Percentiles rank a stretch among this genome's conserved stretches.
phyloP scores from a whole-genome alignment of 2,113 vertebrate species.

The Scomber japonicus region DNA sequence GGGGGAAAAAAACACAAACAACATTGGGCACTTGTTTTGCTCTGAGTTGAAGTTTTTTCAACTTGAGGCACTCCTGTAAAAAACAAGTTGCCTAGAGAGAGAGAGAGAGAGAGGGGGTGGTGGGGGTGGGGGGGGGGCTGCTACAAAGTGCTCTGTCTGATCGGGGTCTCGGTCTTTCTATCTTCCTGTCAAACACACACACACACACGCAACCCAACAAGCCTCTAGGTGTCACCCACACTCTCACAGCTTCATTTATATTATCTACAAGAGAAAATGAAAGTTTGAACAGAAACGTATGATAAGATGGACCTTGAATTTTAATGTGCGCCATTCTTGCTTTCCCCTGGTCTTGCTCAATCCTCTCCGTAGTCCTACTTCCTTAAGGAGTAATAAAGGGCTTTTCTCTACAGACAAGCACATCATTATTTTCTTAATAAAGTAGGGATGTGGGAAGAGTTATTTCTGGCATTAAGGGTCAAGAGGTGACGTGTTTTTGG shows the following conservation, averaged over 20 bases:
- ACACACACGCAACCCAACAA: not conserved
- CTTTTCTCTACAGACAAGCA: not conserved
- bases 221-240: not conserved
- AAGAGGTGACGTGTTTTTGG: conserved; percentile 41
- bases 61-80: no score
- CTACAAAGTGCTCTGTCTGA: no score
- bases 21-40: no score
- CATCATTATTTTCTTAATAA: conserved; percentile 62
- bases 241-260: not conserved
- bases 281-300: not conserved
- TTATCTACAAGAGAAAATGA: not conserved
- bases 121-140: no score
- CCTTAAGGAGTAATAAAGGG: conserved; percentile 11
- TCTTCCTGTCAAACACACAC: no score
- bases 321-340: not conserved
- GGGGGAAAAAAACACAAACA: no score
- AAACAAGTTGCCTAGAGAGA: no score
- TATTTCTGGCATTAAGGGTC: conserved; percentile 68
- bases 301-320: not conserved
- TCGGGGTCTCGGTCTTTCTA: no score
- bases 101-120: no score
- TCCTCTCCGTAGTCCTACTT: not conserved
- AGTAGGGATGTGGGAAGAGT: conserved; percentile 37
- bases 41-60: no score
- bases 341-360: not conserved